These are phyloP conservation scores for Plestiodon gilberti DNA, from an alignment of 2,113 vertebrate genomes.

Conservation along the genomic window DNA sequence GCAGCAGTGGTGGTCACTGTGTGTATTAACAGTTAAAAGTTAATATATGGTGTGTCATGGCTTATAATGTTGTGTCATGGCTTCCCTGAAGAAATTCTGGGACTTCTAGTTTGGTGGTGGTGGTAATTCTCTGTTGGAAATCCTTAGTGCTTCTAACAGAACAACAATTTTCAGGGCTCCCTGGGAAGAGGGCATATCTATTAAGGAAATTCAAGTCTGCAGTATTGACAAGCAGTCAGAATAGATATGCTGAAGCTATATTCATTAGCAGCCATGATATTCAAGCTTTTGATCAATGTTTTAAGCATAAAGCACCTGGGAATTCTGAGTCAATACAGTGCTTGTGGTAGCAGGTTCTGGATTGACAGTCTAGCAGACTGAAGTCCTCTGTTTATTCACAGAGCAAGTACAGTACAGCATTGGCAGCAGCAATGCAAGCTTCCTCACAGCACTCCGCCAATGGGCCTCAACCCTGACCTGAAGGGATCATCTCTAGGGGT, in stretches of 20 bases:
- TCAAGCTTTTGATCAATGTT: neutral
- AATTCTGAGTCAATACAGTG: neutral
- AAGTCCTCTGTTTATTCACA: neutral
- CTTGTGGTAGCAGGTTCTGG: neutral
- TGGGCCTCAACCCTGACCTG: neutral
- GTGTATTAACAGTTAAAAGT: neutral
- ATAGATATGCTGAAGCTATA: neutral
- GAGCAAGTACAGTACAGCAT: neutral
- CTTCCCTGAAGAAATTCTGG: neutral
- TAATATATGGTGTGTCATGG: no score
- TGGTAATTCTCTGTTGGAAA: neutral
- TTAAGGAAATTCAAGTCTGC: neutral
- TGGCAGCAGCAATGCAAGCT: neutral
- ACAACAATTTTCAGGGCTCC: neutral
- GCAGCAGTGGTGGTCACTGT: neutral
- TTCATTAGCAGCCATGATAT: neutral
- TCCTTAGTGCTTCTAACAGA: neutral
- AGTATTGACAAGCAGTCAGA: slow-evolving; percentile 4
- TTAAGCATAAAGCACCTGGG: neutral
- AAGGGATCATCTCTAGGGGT: neutral
- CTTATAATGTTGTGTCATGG: neutral
- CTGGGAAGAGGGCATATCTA: neutral
- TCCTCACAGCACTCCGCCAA: neutral
- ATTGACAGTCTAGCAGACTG: neutral
- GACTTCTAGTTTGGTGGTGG: no score